These are phyloP conservation scores for Pseudoips prasinana DNA, from an alignment of 2,888 invertebrate species.

Conservation along the genomic window DNA sequence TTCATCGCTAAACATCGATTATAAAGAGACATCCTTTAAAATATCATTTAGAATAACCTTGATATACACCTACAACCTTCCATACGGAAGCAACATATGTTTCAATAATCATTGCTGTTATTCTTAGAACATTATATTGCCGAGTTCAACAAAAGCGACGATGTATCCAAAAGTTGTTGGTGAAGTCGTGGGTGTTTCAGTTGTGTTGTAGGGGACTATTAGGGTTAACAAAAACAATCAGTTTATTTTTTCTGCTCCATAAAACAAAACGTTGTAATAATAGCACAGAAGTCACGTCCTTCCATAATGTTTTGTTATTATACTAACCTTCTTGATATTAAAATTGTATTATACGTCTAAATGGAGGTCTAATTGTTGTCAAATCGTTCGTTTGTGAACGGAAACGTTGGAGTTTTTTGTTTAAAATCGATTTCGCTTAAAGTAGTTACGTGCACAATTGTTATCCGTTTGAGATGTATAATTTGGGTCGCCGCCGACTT, in stretches of 20 bases:
- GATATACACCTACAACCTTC: slow-evolving; percentile 8
- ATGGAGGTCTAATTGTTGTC: slow-evolving; percentile 63
- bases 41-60: slow-evolving; percentile 39
- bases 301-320: slow-evolving; percentile 59
- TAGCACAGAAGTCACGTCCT: slow-evolving; percentile 71
- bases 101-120: slow-evolving; percentile 6
- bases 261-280: slow-evolving; percentile 60
- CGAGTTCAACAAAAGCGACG: slow-evolving; percentile 1
- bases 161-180: not conserved
- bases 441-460: slow-evolving; percentile 47
- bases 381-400: slow-evolving; percentile 67
- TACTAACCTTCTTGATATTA: slow-evolving; percentile 58
- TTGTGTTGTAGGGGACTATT: slow-evolving; percentile 10
- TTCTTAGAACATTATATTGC: rapidly evolving
- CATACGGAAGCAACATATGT: too few relatives aligned
- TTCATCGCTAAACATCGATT: slow-evolving; percentile 27
- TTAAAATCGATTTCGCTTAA: slow-evolving; percentile 72
- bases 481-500: slow-evolving; percentile 15
- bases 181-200: not conserved
- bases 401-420: slow-evolving; percentile 60
- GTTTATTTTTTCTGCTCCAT: slow-evolving; percentile 34
- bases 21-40: slow-evolving; percentile 40
- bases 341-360: slow-evolving; percentile 64
- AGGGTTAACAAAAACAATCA: slow-evolving; percentile 31
- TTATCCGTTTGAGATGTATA: slow-evolving; percentile 34